These are phyloP conservation scores for Spongilla lacustris DNA, from an alignment of 37 sponge, comb jelly and placozoan species.

Conservation along the genomic window DNA sequence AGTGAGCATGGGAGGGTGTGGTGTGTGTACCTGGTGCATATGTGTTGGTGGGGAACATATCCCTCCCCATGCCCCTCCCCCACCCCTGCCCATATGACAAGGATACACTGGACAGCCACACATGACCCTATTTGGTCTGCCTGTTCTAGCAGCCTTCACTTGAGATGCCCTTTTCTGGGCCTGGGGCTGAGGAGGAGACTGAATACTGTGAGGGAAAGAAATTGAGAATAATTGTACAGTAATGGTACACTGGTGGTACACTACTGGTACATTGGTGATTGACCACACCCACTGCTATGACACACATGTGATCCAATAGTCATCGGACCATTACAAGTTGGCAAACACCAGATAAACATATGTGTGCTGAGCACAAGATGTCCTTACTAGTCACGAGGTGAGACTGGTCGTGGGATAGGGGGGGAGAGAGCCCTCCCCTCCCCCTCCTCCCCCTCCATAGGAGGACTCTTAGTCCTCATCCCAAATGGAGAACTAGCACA, in stretches of 20 bases:
- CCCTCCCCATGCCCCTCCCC: background rate
- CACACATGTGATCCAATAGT: too few relatives aligned
- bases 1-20: background rate
- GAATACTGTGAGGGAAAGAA: background rate
- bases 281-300: too few relatives aligned
- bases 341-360: too few relatives aligned
- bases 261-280: too few relatives aligned
- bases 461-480: background rate
- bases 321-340: too few relatives aligned
- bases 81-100: background rate
- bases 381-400: constrained; percentile 26
- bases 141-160: background rate
- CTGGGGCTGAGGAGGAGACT: constrained; percentile 5
- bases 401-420: constrained; percentile 11
- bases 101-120: constrained; percentile 74
- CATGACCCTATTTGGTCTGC: background rate
- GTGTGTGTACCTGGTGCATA: too few relatives aligned
- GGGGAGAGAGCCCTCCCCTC: background rate
- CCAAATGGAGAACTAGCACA: background rate
- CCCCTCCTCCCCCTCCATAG: background rate
- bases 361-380: background rate
- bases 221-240: too few relatives aligned
- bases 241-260: too few relatives aligned
- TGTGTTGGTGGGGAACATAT: too few relatives aligned
- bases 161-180: background rate